phyloP scores from a whole-genome alignment of 1,140 invertebrate species.

The Drosophila orena region DNA sequence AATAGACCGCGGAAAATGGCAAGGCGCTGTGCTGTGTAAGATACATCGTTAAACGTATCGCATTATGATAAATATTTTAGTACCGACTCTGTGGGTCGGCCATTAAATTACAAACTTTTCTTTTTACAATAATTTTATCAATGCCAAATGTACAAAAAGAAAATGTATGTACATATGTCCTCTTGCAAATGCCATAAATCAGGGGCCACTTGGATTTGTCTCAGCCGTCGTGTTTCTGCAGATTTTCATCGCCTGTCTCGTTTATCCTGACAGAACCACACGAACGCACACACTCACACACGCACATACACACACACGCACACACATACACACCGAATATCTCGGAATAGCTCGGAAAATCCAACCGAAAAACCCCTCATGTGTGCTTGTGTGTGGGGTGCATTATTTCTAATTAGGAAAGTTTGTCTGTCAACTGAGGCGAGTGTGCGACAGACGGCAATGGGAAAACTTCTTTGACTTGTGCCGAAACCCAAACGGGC shows the following conservation, averaged over 20 bases:
- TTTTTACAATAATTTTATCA: not conserved
- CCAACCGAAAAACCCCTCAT: conserved; percentile 23
- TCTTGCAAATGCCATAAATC: conserved; percentile 18
- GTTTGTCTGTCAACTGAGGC: conserved; percentile 66
- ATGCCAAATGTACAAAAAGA: not conserved
- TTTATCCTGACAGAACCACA: conserved; percentile 35
- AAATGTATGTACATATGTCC: not conserved
- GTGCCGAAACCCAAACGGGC: conserved; percentile 54
- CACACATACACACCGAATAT: not conserved
- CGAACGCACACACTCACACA: not conserved
- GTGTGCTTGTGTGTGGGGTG: conserved; percentile 54
- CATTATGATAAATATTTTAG: not conserved
- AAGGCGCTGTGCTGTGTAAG: conserved; percentile 1
- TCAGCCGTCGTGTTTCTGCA: conserved; percentile 10
- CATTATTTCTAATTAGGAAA: conserved; percentile 83
- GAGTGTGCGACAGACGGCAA: conserved; percentile 41
- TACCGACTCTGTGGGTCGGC: not conserved
- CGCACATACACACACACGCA: not conserved
- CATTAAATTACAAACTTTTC: conserved; percentile 23
- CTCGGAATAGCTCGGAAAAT: conserved; percentile 8
- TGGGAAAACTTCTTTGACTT: conserved; percentile 74
- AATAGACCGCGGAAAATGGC: conserved; percentile 24
- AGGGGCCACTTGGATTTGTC: conserved; percentile 14
- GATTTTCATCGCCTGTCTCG: conserved; percentile 49
- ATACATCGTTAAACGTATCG: not conserved